A percentile compares a stretch with the other conserved stretches of the same genome.
These are phyloP conservation scores for Ligdia adustata DNA, from an alignment of 2,888 invertebrate species.

Conservation along the genomic window DNA sequence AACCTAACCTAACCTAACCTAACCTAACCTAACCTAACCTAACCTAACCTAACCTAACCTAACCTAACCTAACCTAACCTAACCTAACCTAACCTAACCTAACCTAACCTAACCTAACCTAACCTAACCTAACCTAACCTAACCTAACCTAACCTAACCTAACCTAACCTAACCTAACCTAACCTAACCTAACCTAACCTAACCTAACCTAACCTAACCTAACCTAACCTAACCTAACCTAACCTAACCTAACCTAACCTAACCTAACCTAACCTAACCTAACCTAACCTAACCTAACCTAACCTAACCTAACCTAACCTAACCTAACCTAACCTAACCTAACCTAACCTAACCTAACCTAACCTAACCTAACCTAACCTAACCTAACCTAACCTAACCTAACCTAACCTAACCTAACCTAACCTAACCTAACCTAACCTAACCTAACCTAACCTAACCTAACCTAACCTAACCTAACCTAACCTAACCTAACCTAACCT, in stretches of 20 bases:
- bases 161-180: conserved; percentile 21
- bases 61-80: conserved; percentile 5
- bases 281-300: neutral
- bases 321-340: too few relatives aligned
- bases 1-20: neutral
- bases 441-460: conserved; percentile 15
- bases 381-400: conserved; percentile 19
- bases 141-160: conserved; percentile 8
- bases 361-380: conserved; percentile 16
- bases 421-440: neutral
- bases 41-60: conserved; percentile 23
- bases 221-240: neutral
- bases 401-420: neutral
- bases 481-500: conserved; percentile 5
- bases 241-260: conserved; percentile 22
- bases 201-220: neutral
- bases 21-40: conserved; percentile 15
- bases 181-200: conserved; percentile 6
- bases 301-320: neutral
- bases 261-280: conserved; percentile 20
- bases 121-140: neutral
- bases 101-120: neutral
- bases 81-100: neutral
- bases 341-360: conserved; percentile 5
- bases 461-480: conserved; percentile 23